phyloP scores from a whole-genome alignment of 2,888 invertebrate species.

The Eumerus sabulonum region DNA sequence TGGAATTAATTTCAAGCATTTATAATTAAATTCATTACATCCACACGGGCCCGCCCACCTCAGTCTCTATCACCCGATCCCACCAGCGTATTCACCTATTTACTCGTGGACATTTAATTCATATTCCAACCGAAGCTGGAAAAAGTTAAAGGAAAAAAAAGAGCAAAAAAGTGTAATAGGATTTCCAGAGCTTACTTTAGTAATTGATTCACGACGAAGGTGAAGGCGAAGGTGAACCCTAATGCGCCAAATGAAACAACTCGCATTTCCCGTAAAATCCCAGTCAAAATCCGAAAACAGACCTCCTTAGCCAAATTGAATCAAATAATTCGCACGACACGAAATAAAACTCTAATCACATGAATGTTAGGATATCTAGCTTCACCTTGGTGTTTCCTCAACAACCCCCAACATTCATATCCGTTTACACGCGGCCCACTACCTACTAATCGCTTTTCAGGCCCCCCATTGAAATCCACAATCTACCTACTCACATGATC shows the following conservation, averaged over 20 bases:
- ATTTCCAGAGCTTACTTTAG: slow-evolving; percentile 44
- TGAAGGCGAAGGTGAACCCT: slow-evolving; percentile 8
- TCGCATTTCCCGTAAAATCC: slow-evolving; percentile 1
- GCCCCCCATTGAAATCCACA: slow-evolving; percentile 43
- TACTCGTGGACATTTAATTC: background rate
- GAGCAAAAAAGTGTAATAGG: slow-evolving; percentile 26
- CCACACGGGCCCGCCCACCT: no score
- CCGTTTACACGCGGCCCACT: background rate
- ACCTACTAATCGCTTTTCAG: slow-evolving; percentile 47
- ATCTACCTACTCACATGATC: slow-evolving; percentile 31
- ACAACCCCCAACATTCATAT: background rate
- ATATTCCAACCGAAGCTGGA: slow-evolving; percentile 16
- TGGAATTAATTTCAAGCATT: no score
- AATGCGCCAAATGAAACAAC: slow-evolving; percentile 18
- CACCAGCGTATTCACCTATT: no score
- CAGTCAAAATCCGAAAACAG: background rate
- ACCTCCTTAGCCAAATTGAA: slow-evolving; percentile 18
- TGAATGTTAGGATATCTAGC: slow-evolving; percentile 23
- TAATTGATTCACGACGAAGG: slow-evolving; percentile 41
- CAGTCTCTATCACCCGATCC: no score
- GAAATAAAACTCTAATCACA: slow-evolving; percentile 48
- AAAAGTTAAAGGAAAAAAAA: background rate
- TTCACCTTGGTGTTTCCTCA: background rate
- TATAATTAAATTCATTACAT: no score
- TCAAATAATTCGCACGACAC: slow-evolving; percentile 47